Evolutionary conservation across 1,140 invertebrate genomes (phyloP), one percentile per base, ranked within the genome.

Genomic region (Steinernema feltiae): DNA sequence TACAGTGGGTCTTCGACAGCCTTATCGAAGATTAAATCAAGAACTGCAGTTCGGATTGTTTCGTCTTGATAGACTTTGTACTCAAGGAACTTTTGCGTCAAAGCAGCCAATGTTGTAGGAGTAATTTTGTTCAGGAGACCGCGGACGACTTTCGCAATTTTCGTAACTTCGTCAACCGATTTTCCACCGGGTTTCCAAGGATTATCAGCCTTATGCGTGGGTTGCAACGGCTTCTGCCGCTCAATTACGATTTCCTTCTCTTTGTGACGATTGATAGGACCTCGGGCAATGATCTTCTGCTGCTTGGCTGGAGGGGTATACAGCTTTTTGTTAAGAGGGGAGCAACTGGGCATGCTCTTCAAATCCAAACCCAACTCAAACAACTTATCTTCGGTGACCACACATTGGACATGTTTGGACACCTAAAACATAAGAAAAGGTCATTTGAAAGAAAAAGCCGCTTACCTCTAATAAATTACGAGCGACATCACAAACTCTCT

Each of bases 1-100:
- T 86, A 84, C 32, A 79, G 78, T 18, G 83, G 83, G 70, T 84
- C 83, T 69, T 84, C 83, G 1, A 84, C 84, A 7, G 83, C 83
- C 70, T 84, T 84, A 30, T 86, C 84, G 69, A 84, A 84, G 32
- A 84, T 82, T 30, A 84, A 70, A 70, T 80, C 76, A 29, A 83
- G 82, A n/a, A 81, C 74, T 32, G 78, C 79, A 17, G 35, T 70
- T 53, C 46, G 63, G 17, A 80, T 32, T 71, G 48, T 53, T 3
- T 35, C 24, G 48, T 84, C 73, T 1, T 70, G 31, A 30, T 80
- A 31, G 18, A 84, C 75, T 41, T 84, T 81, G 30, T 70, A 63
- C 0, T 78, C 41, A 32, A 72, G 69, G 69, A 86, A 84, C 35
- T 84, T 79, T 24, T 80, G 35, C 1, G 69, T 74, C 18, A 84